phyloP scores from a whole-genome alignment of 2,888 invertebrate species.

The Anoncus sp. region DNA sequence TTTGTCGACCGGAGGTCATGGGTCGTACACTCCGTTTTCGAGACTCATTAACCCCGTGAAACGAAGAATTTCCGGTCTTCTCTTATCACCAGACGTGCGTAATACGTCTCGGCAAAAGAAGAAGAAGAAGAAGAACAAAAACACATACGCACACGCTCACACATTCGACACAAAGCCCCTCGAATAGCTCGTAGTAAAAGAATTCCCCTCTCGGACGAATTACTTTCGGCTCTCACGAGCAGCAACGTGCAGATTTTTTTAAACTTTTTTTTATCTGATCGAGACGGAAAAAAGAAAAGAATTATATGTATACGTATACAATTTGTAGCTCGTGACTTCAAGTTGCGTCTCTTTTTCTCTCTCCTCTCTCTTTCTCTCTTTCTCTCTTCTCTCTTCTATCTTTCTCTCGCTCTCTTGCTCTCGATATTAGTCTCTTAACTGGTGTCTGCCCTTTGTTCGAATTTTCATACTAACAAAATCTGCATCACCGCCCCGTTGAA shows the following conservation, averaged over 20 bases:
- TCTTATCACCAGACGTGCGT: slow-evolving; percentile 24
- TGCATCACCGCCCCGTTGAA: not conserved
- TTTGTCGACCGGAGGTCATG: slow-evolving; percentile 54
- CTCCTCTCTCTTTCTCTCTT: not conserved
- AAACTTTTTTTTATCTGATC: slow-evolving; percentile 28
- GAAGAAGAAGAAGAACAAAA: too few species aligned
- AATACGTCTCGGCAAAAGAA: slow-evolving; percentile 4
- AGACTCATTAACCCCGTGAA: slow-evolving; percentile 62
- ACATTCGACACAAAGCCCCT: slow-evolving; percentile 22
- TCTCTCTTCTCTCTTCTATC: too few species aligned
- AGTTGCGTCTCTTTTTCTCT: not conserved
- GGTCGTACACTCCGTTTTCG: slow-evolving; percentile 57
- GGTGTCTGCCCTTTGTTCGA: not conserved
- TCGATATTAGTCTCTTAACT: not conserved
- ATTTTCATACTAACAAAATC: not conserved
- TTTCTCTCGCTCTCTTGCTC: not conserved
- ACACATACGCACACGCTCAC: not conserved
- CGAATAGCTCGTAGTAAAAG: slow-evolving; percentile 21
- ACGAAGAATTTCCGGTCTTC: slow-evolving; percentile 53
- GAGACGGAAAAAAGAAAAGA: slow-evolving; percentile 26
- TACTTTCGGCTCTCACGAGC: slow-evolving; percentile 30
- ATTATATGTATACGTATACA: too few species aligned
- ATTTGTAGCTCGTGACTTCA: slow-evolving; percentile 6
- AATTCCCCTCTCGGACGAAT: slow-evolving; percentile 43
- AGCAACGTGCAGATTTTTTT: slow-evolving; percentile 21